Evolutionary conservation across 2,797 vertebrate genomes (phyloP).

Genomic region (Thaleichthys pacificus): DNA sequence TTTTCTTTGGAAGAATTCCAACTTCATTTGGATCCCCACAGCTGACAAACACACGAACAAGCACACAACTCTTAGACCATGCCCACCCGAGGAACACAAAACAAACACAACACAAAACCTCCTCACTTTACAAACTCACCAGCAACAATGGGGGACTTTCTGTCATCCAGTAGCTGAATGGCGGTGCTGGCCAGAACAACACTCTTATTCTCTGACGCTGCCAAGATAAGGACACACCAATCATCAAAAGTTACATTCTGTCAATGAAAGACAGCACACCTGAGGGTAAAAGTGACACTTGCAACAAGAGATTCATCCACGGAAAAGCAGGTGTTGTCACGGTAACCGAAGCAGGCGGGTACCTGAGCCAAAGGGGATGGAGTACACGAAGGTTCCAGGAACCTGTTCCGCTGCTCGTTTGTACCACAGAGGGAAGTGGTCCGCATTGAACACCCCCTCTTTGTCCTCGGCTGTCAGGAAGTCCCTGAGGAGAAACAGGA

Average conservation of each 20-base stretch:
- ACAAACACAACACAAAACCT: not conserved
- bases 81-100: not conserved
- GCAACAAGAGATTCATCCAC: not conserved
- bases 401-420: constrained; percentile 95
- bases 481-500: constrained; percentile 82
- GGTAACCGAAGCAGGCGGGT: constrained; percentile 3
- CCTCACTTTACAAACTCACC: constrained; percentile 70
- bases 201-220: constrained; percentile 90
- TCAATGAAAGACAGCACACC: not conserved
- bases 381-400: constrained; percentile 94
- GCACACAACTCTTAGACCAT: not conserved
- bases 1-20: constrained; percentile 98
- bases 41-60: constrained; percentile 67
- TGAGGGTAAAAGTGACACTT: not conserved
- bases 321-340: not conserved
- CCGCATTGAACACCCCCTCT: constrained; percentile 97
- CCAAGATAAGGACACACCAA: not conserved
- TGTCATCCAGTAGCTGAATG: constrained; percentile 93
- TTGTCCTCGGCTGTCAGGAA: constrained; percentile 95
- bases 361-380: constrained; percentile 95
- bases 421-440: constrained; percentile 99
- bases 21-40: constrained; percentile 99
- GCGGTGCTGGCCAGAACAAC: constrained; percentile 97
- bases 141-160: constrained; percentile 94
- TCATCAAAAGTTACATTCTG: not conserved